Evolutionary conservation across 1,140 invertebrate species (phyloP).

Genomic region (Eueides isabella): DNA sequence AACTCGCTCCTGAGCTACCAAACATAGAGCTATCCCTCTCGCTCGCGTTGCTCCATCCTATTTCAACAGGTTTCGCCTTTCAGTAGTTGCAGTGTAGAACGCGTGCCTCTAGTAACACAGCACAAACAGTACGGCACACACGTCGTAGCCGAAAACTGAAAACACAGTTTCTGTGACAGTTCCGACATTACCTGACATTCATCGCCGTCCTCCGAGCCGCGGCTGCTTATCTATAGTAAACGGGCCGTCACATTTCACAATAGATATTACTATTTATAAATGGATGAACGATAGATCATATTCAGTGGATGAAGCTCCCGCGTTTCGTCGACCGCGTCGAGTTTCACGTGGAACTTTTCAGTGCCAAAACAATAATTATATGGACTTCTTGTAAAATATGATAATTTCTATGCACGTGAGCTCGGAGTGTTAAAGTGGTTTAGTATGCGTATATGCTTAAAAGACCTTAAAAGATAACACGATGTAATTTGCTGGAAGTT

Average conservation of each 20-base stretch:
- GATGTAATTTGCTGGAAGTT: constrained; percentile 61
- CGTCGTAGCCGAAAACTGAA: constrained; percentile 74
- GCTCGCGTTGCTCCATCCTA: constrained; percentile 65
- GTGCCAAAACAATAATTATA: constrained; percentile 68
- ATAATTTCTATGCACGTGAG: constrained; percentile 40
- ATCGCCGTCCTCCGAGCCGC: constrained; percentile 53
- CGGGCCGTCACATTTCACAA: constrained; percentile 53
- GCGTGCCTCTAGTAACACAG: constrained; percentile 78
- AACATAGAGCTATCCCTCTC: constrained; percentile 55
- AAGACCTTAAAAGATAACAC: constrained; percentile 54
- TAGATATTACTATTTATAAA: constrained; percentile 74
- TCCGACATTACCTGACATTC: constrained; percentile 73
- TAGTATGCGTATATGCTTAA: constrained; percentile 47
- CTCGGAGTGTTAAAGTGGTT: constrained; percentile 57
- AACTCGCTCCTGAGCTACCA: constrained; percentile 49
- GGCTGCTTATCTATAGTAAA: constrained; percentile 53
- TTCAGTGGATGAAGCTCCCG: constrained; percentile 54
- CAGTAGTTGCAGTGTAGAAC: constrained; percentile 72
- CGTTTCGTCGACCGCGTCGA: constrained; percentile 42
- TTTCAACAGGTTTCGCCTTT: constrained; percentile 82
- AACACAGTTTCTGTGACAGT: constrained; percentile 78
- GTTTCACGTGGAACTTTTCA: constrained; percentile 62
- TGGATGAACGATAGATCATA: constrained; percentile 53
- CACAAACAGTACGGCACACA: constrained; percentile 77
- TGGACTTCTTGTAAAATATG: constrained; percentile 53